phyloP scores from a whole-genome alignment of 2,797 vertebrate genomes.

The Amazona finschi region DNA sequence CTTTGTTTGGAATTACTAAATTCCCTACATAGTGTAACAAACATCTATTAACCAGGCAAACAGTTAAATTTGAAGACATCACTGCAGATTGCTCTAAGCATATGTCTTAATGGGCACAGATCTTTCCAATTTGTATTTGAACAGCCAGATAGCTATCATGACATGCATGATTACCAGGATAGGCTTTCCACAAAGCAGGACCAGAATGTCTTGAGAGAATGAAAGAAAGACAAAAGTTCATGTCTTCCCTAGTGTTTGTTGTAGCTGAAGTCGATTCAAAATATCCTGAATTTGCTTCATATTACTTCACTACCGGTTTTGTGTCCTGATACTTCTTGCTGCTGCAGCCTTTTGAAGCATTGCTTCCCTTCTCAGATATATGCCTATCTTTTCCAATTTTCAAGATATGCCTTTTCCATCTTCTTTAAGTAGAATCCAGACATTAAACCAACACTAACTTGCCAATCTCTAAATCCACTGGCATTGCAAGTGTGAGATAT shows the following conservation, averaged over 20 bases:
- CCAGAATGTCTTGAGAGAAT: not conserved
- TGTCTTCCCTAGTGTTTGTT: not conserved
- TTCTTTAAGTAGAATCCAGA: not conserved
- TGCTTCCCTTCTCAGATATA: not conserved
- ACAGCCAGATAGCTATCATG: not conserved
- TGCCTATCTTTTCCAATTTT: not conserved
- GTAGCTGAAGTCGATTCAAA: conserved; percentile 11
- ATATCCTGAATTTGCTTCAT: conserved; percentile 12
- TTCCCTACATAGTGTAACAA: not conserved
- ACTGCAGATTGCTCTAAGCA: not conserved
- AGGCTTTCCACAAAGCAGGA: conserved; percentile 26
- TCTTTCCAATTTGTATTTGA: conserved; percentile 36
- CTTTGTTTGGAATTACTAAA: not conserved
- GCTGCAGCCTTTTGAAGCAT: not conserved
- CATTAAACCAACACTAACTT: not conserved
- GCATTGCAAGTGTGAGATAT: not conserved
- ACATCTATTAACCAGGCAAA: not conserved
- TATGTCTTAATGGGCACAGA: not conserved
- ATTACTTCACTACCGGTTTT: conserved; percentile 19
- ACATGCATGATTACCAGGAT: not conserved
- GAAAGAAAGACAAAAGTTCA: conserved; percentile 26
- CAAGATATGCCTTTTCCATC: not conserved
- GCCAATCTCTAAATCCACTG: not conserved
- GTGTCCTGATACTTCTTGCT: conserved; percentile 23
- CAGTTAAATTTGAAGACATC: not conserved